Percentiles rank a stretch among this genome's conserved stretches.
These are phyloP conservation scores for Etheostoma nigrum DNA, from an alignment of 2,797 vertebrate genomes.

Conservation along the genomic window DNA sequence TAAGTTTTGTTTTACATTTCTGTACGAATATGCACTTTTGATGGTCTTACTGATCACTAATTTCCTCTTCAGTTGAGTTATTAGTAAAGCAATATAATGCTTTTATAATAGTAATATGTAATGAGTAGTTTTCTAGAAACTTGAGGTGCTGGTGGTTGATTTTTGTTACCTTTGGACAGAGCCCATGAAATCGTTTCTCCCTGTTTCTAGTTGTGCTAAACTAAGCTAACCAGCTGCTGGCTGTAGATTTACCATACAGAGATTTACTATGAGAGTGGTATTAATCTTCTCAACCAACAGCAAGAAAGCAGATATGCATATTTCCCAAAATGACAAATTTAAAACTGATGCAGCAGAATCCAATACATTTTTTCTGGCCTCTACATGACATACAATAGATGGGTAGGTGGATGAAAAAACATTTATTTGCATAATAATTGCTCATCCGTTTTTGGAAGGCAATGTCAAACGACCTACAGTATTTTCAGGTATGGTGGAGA, in stretches of 20 bases:
- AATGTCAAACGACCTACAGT: neutral
- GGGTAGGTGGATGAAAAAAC: neutral
- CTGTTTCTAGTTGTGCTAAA: neutral
- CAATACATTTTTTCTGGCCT: neutral
- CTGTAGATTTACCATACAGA: neutral
- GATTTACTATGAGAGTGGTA: neutral
- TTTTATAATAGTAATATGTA: neutral
- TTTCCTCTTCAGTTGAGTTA: neutral
- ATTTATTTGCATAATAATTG: neutral
- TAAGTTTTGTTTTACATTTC: neutral
- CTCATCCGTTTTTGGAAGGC: neutral
- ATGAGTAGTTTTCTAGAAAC: neutral
- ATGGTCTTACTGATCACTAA: neutral
- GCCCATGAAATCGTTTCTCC: neutral
- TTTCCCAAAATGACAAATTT: neutral
- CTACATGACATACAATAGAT: neutral
- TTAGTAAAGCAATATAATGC: neutral
- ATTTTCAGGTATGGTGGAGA: slow-evolving; percentile 14
- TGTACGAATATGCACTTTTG: neutral
- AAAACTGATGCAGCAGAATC: neutral
- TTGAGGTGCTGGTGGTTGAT: neutral
- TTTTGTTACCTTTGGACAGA: neutral
- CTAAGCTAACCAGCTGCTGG: neutral
- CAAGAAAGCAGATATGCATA: neutral
- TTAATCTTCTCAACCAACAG: neutral